These are phyloP conservation scores for Salarias fasciatus DNA, from an alignment of 2,797 vertebrate species.

Conservation along the genomic window DNA sequence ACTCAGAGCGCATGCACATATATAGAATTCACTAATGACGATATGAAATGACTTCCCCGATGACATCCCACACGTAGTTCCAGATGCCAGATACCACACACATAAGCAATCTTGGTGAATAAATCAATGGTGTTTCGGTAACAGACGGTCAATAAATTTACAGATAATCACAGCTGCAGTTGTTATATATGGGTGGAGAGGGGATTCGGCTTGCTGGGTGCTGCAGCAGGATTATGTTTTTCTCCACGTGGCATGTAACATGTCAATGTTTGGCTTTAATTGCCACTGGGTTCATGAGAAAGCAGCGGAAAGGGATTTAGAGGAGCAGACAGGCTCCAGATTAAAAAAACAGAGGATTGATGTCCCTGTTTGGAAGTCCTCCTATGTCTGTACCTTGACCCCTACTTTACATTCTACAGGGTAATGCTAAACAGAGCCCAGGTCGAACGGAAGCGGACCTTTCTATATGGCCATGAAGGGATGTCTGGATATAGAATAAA, in stretches of 20 bases:
- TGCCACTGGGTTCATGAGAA: slow-evolving; percentile 8
- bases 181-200: slow-evolving; percentile 36
- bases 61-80: slow-evolving; percentile 34
- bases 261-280: slow-evolving; percentile 16
- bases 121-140: slow-evolving; percentile 51
- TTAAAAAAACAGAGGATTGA: too few relatives aligned
- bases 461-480: too few relatives aligned
- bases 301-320: slow-evolving; percentile 8
- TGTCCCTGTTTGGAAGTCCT: too few relatives aligned
- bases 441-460: too few relatives aligned
- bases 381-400: too few relatives aligned
- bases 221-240: slow-evolving; percentile 36
- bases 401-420: too few relatives aligned
- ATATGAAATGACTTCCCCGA: slow-evolving; percentile 10
- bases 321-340: slow-evolving; percentile 3
- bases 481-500: too few relatives aligned
- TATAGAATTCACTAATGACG: slow-evolving; percentile 14
- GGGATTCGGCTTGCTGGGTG: slow-evolving; percentile 8
- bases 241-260: slow-evolving; percentile 30
- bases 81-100: slow-evolving; percentile 13
- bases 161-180: slow-evolving; percentile 44
- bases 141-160: slow-evolving; percentile 39
- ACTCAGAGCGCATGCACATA: slow-evolving; percentile 12
- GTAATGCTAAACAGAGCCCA: too few relatives aligned
- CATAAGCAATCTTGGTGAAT: slow-evolving; percentile 26